Base-by-base conservation (phyloP, 2,888 invertebrate genomes). In the Xestia sexstrigata region DNA sequence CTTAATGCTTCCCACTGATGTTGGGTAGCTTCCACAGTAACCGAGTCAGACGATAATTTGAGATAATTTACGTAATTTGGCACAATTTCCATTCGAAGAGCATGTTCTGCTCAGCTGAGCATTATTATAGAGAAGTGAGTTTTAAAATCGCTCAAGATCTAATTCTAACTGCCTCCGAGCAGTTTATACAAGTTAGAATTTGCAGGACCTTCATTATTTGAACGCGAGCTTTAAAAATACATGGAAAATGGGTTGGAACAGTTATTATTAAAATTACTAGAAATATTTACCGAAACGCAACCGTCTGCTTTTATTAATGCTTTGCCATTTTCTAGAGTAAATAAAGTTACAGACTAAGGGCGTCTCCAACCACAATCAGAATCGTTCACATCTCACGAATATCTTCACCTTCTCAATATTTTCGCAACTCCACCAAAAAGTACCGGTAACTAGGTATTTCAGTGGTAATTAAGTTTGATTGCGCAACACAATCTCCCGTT, bases 31-130 rank as follows among this genome's bases (percentile, higher is more conserved):
- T 90, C 91, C 89, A 91, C 91, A 90, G 93, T 93, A 93, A 93
- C 93, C 91, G 91, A 91, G 90, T 88, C 88, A 87, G 86, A 93
- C 93, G 95, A 96, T 96, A 96, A 96, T 96, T 96, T 94, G 93
- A 92, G 91, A 93, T 94, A 95, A 96, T 96, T 96, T 95, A 90
- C 93, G 93, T 95, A 96, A 96, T 96, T 96, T 92, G 87, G 92
- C 93, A 93, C 93, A 95, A 95, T 95, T 95, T 95, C 86, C 91
- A 89, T 89, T 91, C 89, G 89, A 95, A 94, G 93, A 93, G 94
- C 95, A 96, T 95, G 95, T 95, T 95, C 82, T 91, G 93, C 88
- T 91, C 93, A 90, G 89, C 90, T 92, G 90, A 89, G 90, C 84
- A 88, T 92, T 91, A 93, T 94, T 93, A 93, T 93, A 90, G 82